Evolutionary conservation across 2,797 vertebrate species (phyloP), one percentile per base, ranked within the genome.

Genomic region (Poeciliopsis presidionis): DNA sequence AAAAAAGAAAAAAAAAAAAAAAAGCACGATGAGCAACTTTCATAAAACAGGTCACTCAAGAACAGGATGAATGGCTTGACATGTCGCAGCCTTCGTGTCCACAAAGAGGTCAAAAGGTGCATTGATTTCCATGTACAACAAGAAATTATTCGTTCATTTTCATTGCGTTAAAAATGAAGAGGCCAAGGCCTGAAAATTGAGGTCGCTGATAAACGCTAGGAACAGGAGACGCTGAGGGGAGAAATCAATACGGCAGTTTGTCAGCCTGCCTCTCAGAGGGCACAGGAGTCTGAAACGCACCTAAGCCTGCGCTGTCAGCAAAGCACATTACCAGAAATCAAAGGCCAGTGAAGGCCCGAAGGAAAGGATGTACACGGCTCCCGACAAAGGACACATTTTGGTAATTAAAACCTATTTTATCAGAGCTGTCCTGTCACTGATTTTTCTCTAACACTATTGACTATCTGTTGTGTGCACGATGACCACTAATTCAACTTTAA

Each of bases 401-500:
- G 97, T 99, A 98, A 98, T 99, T 99, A 98, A 98, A 97, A 98
- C 93, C 93, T 94, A 94, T 97, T 98, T 98, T 95, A 97, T 97
- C 96, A 97, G 94, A 90, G 88, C 93, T 83, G 91, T 90, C 87
- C 91, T 90, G 93, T 94, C 94, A 93, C 93, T 90, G 91, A 91
- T 94, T 92, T 94, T 95, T 94, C 95, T 93, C 91, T 88, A 94
- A 90, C 93, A 89, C 84, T 96, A 98, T 97, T 92, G 97, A 98
- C 94, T 90, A 93, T 92, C 91, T 92, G 91, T 83, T 89, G 86
- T 92, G 94, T 93, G 94, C 88, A 92, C 92, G 95, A 89, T 94
- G 96, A 96, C 95, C 95, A 94, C 95, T 95, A 95, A 95, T 97
- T 96, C 94, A 96, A 95, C 95, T 96, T 94, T 83, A 96, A 96